phyloP scores from a whole-genome alignment of 2,888 invertebrate genomes.

The Xanthorhoe spadicearia region DNA sequence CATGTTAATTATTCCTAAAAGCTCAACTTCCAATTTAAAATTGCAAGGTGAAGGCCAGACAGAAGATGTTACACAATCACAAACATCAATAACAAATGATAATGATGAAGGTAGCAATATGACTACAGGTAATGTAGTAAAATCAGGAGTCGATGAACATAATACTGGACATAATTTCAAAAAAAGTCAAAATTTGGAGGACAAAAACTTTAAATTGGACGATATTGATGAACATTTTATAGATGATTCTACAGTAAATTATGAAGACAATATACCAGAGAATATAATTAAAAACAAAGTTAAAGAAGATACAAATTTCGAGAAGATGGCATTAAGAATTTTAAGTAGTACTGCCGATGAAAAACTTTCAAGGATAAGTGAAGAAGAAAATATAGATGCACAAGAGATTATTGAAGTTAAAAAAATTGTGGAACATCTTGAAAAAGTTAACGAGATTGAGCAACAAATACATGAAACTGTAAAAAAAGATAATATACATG shows the following conservation, averaged over 20 bases:
- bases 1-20: not conserved
- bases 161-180: not conserved
- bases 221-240: not conserved
- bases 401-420: not conserved
- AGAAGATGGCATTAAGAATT: not conserved
- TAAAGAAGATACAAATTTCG: not conserved
- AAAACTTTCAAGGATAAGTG: conserved; percentile 15
- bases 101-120: not conserved
- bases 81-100: not conserved
- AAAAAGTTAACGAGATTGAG: not conserved
- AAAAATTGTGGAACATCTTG: not conserved
- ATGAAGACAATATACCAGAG: not conserved
- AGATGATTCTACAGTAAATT: not conserved
- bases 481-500: not conserved
- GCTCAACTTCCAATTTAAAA: not conserved
- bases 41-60: not conserved
- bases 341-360: conserved; percentile 6
- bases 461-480: not conserved
- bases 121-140: not conserved
- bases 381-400: conserved; percentile 3
- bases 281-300: not conserved
- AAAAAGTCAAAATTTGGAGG: not conserved
- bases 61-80: not conserved
- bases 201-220: not conserved
- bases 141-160: not conserved